Base-by-base conservation (phyloP, 2,797 vertebrate genomes). In the Podargus strigoides region DNA sequence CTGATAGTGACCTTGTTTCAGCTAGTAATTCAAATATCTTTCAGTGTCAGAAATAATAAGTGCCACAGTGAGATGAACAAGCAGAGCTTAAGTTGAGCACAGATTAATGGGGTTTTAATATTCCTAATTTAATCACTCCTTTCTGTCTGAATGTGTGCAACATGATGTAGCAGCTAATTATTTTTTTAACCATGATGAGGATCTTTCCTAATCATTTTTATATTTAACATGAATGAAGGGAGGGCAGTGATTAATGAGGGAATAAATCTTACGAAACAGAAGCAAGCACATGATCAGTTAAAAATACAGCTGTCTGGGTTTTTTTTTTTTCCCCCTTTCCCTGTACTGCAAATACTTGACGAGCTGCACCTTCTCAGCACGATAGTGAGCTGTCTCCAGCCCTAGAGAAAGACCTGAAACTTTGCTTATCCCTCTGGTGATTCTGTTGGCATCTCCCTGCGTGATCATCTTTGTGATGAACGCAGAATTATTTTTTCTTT, bases 101-200 rank as follows among this genome's bases (percentile, higher is more conserved):
- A 98, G 98, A 99, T 98, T 99, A 99, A 99, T 98, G 98, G 98
- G 98, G 97, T 98, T 98, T 98, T 99, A 99, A 98, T 98, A 98
- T 97, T 97, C 97, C 97, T 98, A 97, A 99, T 99, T 98, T 98
- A 98, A 99, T 99, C 98, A 98, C 98, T 98, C 97, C 97, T 98
- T 98, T 98, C 98, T 98, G 98, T 98, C 92, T 90, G 96, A 95
- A 97, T 95, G 96, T 97, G 97, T 98, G 98, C 98, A 98, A 98
- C 98, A 97, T 97, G 98, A 98, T 97, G 98, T 97, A 98, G 98
- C 97, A 98, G 98, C 97, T 98, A 98, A 98, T 98, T 98, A 98
- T 98, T 98, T 98, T 98, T 98, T 98, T 98, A 98, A 98, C 98
- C 98, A 97, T 98, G 98, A 98, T 98, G 97, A 98, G 98, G 98